phyloP scores from a whole-genome alignment of 2,888 invertebrate species.

The Monoplex corrugatus region DNA sequence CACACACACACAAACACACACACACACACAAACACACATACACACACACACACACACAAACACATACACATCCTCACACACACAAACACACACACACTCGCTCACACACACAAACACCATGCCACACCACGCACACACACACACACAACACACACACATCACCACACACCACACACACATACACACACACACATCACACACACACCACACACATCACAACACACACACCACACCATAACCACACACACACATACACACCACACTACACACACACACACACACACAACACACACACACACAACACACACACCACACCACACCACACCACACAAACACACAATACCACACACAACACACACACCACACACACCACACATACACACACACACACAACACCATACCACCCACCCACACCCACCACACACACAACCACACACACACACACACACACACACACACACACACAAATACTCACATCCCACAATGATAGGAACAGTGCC shows the following conservation, averaged over 20 bases:
- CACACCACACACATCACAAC: neutral
- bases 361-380: neutral
- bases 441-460: neutral
- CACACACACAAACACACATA: constrained; percentile 17
- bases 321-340: no score
- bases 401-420: neutral
- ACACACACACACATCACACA: neutral
- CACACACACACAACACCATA: constrained; percentile 1
- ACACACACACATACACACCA: neutral
- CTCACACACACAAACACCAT: neutral
- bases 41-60: no score
- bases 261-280: constrained; percentile 21
- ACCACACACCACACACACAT: no score
- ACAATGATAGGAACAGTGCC: constrained; percentile 82
- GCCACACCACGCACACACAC: constrained; percentile 28
- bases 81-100: neutral
- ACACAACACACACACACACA: constrained; percentile 5
- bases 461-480: constrained; percentile 63
- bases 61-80: no score
- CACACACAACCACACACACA: no score
- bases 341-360: constrained; percentile 22
- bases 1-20: constrained; percentile 3
- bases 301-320: no score
- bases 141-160: neutral
- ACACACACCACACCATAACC: neutral